Conservation (phyloP, 2,888 invertebrate genomes). For the Vannuccia rotundouncinata region DNA sequence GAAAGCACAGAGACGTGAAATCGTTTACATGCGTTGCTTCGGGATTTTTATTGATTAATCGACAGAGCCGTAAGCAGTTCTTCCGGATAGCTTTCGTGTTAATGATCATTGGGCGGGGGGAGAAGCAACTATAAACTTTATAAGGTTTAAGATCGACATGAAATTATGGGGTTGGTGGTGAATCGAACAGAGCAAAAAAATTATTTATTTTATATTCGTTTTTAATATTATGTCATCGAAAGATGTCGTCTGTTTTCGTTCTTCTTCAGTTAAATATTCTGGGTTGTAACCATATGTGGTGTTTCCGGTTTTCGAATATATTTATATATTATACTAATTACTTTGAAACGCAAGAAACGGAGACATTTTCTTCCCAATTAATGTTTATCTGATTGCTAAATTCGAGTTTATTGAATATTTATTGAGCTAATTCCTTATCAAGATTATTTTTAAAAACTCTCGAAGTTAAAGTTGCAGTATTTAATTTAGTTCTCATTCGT, state of each 20-base stretch:
- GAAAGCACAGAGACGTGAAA: neutral
- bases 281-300: neutral
- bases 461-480: no score
- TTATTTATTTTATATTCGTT: neutral
- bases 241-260: neutral
- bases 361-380: no score
- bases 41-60: constrained; percentile 2
- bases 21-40: neutral
- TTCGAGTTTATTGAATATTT: no score
- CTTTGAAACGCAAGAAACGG: neutral
- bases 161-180: neutral
- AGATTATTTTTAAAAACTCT: no score
- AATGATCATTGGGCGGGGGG: neutral
- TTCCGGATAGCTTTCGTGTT: constrained; percentile 8
- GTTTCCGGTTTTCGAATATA: constrained; percentile 9
- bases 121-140: neutral
- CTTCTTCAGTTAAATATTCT: no score
- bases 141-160: neutral
- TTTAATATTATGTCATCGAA: constrained; percentile 18
- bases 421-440: no score
- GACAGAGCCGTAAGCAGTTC: constrained; percentile 10
- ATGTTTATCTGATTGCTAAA: no score
- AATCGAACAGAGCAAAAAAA: no score
- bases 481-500: no score
- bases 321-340: neutral